Evolutionary conservation across 2,113 vertebrate genomes (phyloP).

Genomic region (Nicator chloris): DNA sequence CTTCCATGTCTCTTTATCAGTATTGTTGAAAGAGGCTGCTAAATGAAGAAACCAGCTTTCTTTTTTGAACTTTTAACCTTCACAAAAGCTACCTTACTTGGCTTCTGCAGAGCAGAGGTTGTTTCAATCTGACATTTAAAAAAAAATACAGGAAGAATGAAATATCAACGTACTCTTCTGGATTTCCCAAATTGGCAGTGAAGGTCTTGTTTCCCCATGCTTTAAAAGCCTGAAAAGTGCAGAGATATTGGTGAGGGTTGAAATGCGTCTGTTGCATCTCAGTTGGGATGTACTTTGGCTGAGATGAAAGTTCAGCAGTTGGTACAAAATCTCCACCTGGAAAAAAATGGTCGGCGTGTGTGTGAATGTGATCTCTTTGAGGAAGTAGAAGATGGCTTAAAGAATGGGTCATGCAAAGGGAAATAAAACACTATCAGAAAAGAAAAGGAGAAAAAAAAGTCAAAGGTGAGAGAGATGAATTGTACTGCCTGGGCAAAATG

Average conservation of each 20-base stretch:
- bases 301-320: not conserved
- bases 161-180: not conserved
- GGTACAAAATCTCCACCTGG: not conserved
- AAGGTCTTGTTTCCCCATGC: not conserved
- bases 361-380: not conserved
- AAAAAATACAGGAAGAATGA: not conserved
- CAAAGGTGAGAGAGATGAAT: not conserved
- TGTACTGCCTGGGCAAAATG: not conserved
- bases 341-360: not conserved
- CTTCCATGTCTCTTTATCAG: not conserved
- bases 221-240: not conserved
- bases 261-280: not conserved
- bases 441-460: not conserved
- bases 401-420: not conserved
- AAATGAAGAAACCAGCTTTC: conserved; percentile 24
- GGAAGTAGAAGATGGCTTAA: not conserved
- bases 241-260: not conserved
- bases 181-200: not conserved
- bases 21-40: not conserved
- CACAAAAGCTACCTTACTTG: not conserved
- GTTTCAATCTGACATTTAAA: not conserved
- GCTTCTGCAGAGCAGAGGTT: not conserved
- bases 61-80: conserved; percentile 38
- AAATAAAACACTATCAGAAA: not conserved
- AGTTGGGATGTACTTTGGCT: not conserved